A percentile compares a stretch with the other conserved stretches of the same genome.
These are phyloP conservation scores for Arctia plantaginis DNA, from an alignment of 2,888 invertebrate genomes.

Conservation along the genomic window DNA sequence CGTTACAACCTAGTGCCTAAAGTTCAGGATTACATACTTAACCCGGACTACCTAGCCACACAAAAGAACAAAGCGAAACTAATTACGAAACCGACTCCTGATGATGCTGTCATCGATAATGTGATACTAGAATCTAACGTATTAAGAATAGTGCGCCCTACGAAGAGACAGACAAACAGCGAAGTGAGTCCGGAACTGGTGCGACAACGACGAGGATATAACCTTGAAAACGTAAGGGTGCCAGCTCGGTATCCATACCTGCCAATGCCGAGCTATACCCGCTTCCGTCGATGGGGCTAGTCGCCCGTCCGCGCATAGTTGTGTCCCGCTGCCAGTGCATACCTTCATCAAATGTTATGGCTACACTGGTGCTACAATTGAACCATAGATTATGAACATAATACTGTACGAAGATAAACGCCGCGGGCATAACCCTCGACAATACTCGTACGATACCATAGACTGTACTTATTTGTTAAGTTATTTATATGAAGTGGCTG, in stretches of 20 bases:
- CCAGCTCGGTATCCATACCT: conserved; percentile 82
- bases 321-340: conserved; percentile 41
- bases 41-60: conserved; percentile 66
- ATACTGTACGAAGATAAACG: conserved; percentile 28
- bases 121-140: conserved; percentile 80
- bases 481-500: conserved; percentile 80
- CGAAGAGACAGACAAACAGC: conserved; percentile 59
- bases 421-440: conserved; percentile 62
- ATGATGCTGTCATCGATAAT: conserved; percentile 78
- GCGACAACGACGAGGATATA: conserved; percentile 79
- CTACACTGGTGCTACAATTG: conserved; percentile 66
- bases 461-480: conserved; percentile 68
- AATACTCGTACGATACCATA: conserved; percentile 54
- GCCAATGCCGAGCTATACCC: conserved; percentile 76
- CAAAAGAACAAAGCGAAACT: conserved; percentile 79
- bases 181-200: conserved; percentile 67
- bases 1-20: conserved; percentile 75
- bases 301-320: conserved; percentile 53
- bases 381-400: conserved; percentile 35
- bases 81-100: conserved; percentile 73
- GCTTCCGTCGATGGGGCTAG: conserved; percentile 83
- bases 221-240: conserved; percentile 82
- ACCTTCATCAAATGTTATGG: conserved; percentile 79
- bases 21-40: conserved; percentile 72
- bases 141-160: conserved; percentile 73